Conservation (phyloP, 2,888 invertebrate genomes). For the Zaprionus obscuricornis region DNA sequence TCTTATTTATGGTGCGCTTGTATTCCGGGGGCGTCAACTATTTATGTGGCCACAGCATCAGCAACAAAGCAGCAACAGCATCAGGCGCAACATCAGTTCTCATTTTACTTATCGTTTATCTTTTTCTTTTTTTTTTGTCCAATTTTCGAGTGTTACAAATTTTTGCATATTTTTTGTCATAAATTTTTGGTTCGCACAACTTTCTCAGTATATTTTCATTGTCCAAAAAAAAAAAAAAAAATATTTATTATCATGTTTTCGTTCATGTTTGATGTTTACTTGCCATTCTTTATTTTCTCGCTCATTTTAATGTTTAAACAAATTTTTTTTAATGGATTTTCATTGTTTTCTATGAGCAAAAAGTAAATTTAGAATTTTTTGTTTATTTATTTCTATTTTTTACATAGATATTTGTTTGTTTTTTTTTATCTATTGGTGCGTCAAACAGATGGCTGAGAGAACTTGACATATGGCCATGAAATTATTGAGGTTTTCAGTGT, state of each 20-base stretch:
- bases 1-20: conserved; percentile 33
- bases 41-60: conserved; percentile 35
- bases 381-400: too few relatives aligned
- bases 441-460: conserved; percentile 25
- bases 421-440: conserved; percentile 6
- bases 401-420: too few relatives aligned
- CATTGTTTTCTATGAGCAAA: conserved; percentile 42
- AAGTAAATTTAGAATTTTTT: conserved; percentile 46
- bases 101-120: background rate
- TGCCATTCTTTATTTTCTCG: conserved; percentile 8
- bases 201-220: conserved; percentile 35
- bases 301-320: conserved; percentile 32
- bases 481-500: background rate
- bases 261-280: conserved; percentile 41
- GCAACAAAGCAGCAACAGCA: too few relatives aligned
- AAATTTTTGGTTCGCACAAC: conserved; percentile 46
- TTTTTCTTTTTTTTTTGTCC: conserved; percentile 40
- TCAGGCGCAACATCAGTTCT: conserved; percentile 4
- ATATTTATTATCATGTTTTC: conserved; percentile 47
- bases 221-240: too few relatives aligned
- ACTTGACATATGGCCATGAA: conserved; percentile 38
- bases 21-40: conserved; percentile 46
- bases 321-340: conserved; percentile 63
- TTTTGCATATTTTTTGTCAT: conserved; percentile 76
- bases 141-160: conserved; percentile 60